These are phyloP conservation scores for Pangasius djambal DNA, from an alignment of 2,797 vertebrate species.

Conservation along the genomic window DNA sequence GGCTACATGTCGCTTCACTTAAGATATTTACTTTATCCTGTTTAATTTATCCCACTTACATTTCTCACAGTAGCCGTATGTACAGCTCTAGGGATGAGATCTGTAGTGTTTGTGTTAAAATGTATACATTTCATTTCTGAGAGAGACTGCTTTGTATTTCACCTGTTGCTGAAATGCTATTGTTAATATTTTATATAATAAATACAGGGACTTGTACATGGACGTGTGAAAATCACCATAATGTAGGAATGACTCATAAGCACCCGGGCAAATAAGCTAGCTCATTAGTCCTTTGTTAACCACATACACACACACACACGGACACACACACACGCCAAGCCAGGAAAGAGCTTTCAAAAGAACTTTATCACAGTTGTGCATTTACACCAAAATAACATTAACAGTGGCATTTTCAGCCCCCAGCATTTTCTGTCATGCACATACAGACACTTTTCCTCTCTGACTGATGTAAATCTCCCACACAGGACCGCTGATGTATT, in stretches of 20 bases:
- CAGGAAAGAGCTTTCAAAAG: neutral
- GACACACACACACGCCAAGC: neutral
- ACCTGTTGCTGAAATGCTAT: neutral
- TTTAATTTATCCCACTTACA: neutral
- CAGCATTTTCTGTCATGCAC: neutral
- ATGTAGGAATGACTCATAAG: neutral
- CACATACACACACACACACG: slow-evolving; percentile 15
- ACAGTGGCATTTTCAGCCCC: slow-evolving; percentile 19
- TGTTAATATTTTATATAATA: too few relatives aligned
- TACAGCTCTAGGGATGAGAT: neutral
- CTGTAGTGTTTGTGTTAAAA: neutral
- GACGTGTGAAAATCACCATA: neutral
- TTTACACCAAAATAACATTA: slow-evolving; percentile 32
- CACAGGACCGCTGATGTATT: slow-evolving; percentile 45
- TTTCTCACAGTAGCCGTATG: neutral
- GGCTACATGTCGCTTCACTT: too few relatives aligned
- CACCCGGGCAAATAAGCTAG: slow-evolving; percentile 33
- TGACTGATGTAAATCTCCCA: slow-evolving; percentile 30
- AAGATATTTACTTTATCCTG: neutral
- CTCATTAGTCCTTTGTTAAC: slow-evolving; percentile 53
- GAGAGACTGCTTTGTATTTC: neutral
- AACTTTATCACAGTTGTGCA: neutral
- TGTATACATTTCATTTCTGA: neutral
- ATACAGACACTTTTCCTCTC: neutral
- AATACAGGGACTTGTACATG: neutral